Conservation (phyloP, 2,113 vertebrate species). For the Brienomyrus longianalis region DNA sequence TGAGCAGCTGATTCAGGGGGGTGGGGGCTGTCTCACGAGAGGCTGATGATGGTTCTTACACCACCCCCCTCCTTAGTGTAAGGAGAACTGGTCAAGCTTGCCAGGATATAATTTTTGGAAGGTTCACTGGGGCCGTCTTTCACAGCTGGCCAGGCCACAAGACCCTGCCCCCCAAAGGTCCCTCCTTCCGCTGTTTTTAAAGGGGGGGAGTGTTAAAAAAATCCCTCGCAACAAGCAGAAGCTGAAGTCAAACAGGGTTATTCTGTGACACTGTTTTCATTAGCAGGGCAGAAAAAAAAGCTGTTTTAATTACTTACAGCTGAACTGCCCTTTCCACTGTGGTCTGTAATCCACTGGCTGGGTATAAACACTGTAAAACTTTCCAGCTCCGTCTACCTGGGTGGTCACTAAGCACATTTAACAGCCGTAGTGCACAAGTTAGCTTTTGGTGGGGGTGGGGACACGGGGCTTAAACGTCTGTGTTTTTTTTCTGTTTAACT, state of each 20-base stretch:
- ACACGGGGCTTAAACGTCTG: constrained; percentile 22
- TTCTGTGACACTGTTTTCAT: constrained; percentile 32
- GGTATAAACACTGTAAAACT: constrained; percentile 63
- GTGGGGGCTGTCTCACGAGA: neutral
- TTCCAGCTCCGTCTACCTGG: constrained; percentile 59
- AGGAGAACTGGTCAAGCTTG: constrained; percentile 8
- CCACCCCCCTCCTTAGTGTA: neutral
- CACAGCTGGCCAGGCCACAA: constrained; percentile 34
- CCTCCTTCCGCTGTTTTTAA: constrained; percentile 26
- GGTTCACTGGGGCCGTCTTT: constrained; percentile 30
- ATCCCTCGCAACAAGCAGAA: constrained; percentile 42
- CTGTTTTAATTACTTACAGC: constrained; percentile 67
- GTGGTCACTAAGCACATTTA: constrained; percentile 48
- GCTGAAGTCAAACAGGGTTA: constrained; percentile 44
- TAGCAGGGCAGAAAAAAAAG: constrained; percentile 26
- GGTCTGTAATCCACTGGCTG: constrained; percentile 62
- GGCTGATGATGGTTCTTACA: neutral
- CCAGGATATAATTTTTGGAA: constrained; percentile 25
- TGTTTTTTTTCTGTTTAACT: constrained; percentile 2
- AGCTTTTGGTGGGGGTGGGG: constrained; percentile 28
- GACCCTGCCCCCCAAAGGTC: constrained; percentile 7
- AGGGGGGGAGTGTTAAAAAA: constrained; percentile 14
- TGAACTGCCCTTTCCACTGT: constrained; percentile 44
- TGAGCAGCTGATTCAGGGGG: neutral
- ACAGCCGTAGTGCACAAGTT: constrained; percentile 24